Conservation (phyloP, 2,113 vertebrate genomes). For the Nibea coibor region DNA sequence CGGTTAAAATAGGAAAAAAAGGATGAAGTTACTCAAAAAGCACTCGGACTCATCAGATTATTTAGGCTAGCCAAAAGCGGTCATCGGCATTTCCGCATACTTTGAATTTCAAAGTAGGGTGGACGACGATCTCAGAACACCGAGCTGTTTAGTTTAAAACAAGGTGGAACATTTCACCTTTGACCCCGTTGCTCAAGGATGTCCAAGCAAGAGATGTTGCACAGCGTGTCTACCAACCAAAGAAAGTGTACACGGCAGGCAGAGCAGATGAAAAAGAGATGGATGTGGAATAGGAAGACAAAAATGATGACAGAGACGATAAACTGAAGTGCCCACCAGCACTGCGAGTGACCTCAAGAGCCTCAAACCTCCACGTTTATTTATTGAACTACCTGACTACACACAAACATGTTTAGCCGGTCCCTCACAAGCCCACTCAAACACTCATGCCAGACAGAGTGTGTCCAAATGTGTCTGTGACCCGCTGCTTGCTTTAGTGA, state of each 20-base stretch:
- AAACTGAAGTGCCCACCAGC: not conserved
- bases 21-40: not conserved
- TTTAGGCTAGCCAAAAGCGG: not conserved
- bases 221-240: not conserved
- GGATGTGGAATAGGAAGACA: not conserved
- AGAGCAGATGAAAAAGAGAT: not conserved
- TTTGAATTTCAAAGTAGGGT: constrained; percentile 12
- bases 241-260: not conserved
- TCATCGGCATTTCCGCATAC: constrained; percentile 18
- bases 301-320: not conserved
- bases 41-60: not conserved
- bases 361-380: constrained; percentile 15
- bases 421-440: constrained; percentile 34
- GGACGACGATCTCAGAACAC: constrained; percentile 22
- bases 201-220: not conserved
- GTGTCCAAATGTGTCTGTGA: constrained; percentile 74
- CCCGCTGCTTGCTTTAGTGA: constrained; percentile 63
- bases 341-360: not conserved
- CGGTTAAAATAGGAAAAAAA: not conserved
- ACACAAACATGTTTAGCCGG: constrained; percentile 36
- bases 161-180: constrained; percentile 52
- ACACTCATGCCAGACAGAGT: constrained; percentile 54
- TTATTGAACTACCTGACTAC: constrained; percentile 29
- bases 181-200: constrained; percentile 35
- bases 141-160: constrained; percentile 32